These are phyloP conservation scores for Exocentrus adspersus DNA, from an alignment of 2,888 invertebrate genomes.

Conservation along the genomic window DNA sequence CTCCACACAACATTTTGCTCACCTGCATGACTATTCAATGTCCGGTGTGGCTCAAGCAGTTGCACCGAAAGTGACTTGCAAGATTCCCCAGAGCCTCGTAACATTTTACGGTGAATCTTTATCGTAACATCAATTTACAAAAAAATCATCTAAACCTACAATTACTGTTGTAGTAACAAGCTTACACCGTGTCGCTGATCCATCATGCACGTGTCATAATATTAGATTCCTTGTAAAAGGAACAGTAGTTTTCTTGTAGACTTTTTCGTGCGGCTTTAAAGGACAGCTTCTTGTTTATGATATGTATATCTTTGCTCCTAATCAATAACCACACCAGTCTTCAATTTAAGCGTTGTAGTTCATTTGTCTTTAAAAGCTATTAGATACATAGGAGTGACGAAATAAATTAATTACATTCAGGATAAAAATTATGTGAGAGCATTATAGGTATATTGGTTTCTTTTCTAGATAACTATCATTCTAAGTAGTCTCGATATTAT, in stretches of 20 bases:
- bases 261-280: neutral
- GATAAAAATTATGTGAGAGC: neutral
- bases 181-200: slow-evolving; percentile 37
- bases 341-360: neutral
- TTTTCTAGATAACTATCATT: too few relatives aligned
- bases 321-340: neutral
- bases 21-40: slow-evolving; percentile 33
- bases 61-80: slow-evolving; percentile 50
- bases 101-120: slow-evolving; percentile 43
- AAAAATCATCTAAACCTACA: slow-evolving; percentile 35
- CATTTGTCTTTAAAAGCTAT: slow-evolving; percentile 2
- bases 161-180: slow-evolving; percentile 36
- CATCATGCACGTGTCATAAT: slow-evolving; percentile 39
- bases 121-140: slow-evolving; percentile 38
- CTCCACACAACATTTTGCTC: slow-evolving; percentile 16
- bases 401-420: neutral
- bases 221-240: slow-evolving; percentile 29
- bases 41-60: slow-evolving; percentile 35
- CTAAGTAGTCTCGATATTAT: too few relatives aligned
- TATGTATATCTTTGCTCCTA: slow-evolving; percentile 1
- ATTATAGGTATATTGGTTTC: neutral
- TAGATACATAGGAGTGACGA: neutral
- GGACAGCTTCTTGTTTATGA: neutral
- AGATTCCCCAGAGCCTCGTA: slow-evolving; percentile 48
- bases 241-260: slow-evolving; percentile 12